Percentiles rank a stretch among this genome's conserved stretches.
phyloP scores from a whole-genome alignment of 2,888 invertebrate species.

The Andrena camellia region DNA sequence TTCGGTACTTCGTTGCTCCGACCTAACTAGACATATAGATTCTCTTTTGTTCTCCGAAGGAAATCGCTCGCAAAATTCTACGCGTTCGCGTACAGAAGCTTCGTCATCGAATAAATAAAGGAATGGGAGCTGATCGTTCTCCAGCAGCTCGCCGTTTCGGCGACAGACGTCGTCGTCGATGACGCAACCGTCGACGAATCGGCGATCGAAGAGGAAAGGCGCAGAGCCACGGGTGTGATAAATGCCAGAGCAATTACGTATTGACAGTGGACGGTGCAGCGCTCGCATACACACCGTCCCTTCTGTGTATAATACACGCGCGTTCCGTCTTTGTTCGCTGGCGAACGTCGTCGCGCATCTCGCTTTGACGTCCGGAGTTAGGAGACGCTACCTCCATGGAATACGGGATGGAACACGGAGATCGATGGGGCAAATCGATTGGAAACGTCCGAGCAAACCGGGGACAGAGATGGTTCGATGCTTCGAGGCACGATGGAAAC shows the following conservation, averaged over 20 bases:
- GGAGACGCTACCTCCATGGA: conserved; percentile 15
- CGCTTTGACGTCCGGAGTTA: conserved; percentile 31
- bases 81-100: no score
- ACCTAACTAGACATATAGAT: no score
- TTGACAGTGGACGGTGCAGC: conserved; percentile 71
- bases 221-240: conserved; percentile 62
- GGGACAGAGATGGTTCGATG: background rate
- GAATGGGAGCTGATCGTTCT: background rate
- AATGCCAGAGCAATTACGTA: conserved; percentile 78
- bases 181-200: conserved; percentile 2
- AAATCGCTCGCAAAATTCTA: no score
- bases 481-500: background rate
- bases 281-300: conserved; percentile 16
- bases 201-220: conserved; percentile 27
- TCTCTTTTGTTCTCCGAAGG: no score
- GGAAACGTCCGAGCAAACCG: background rate
- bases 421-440: conserved; percentile 22
- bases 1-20: no score
- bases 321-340: conserved; percentile 31
- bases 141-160: background rate
- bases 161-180: background rate
- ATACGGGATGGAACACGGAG: conserved; percentile 32
- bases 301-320: conserved; percentile 10
- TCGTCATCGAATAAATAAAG: no score
- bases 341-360: conserved; percentile 28